Conservation (phyloP, 2,888 invertebrate species). For the Psococerastis gibbosa region DNA sequence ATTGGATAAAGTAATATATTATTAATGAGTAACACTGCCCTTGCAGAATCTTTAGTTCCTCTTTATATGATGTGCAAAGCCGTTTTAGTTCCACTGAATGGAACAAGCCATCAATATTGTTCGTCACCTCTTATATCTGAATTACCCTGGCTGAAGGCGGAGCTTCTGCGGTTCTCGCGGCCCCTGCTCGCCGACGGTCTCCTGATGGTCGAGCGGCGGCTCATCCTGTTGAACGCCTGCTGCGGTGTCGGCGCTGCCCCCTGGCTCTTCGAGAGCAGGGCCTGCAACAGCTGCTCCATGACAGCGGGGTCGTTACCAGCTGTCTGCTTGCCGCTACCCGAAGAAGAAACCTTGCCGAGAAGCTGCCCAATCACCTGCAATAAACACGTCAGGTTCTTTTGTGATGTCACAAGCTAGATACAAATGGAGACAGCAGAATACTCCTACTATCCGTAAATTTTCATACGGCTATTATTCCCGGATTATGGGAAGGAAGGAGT, state of each 20-base stretch:
- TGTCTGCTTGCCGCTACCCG: neutral
- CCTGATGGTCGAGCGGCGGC: constrained; percentile 25
- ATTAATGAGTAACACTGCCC: too few relatives aligned
- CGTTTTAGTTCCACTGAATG: too few relatives aligned
- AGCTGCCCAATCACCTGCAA: neutral
- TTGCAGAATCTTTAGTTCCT: neutral
- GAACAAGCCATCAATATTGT: neutral
- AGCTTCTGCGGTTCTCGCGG: constrained; percentile 9
- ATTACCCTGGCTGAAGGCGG: constrained; percentile 1
- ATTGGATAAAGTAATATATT: too few relatives aligned
- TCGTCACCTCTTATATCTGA: constrained; percentile 1
- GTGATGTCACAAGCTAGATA: too few relatives aligned
- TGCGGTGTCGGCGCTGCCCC: constrained; percentile 16
- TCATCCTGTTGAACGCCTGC: constrained; percentile 22
- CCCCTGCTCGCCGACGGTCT: constrained; percentile 13
- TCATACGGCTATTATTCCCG: too few relatives aligned
- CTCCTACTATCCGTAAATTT: too few relatives aligned
- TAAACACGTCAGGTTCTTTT: too few relatives aligned
- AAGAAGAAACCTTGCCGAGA: neutral
- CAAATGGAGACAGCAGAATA: too few relatives aligned
- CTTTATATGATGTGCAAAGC: too few relatives aligned
- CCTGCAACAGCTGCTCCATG: constrained; percentile 14
- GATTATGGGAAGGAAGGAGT: too few relatives aligned
- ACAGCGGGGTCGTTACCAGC: constrained; percentile 9
- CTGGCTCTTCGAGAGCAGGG: constrained; percentile 13